phyloP scores from a whole-genome alignment of 2,113 vertebrate species.

The Brevimyrus niger region DNA sequence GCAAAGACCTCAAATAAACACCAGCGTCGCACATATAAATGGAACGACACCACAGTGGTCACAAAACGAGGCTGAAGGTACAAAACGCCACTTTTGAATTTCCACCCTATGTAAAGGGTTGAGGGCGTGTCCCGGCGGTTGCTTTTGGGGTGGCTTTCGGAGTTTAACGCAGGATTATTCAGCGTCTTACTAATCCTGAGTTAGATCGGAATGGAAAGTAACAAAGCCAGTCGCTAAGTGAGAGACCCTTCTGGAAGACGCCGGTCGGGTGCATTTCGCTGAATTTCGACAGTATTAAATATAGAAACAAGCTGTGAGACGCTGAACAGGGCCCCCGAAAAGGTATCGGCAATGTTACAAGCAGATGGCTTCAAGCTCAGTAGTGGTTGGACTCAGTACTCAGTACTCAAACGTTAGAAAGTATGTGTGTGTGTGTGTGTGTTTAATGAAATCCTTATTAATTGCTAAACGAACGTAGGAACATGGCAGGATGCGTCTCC shows the following conservation, averaged over 20 bases:
- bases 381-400: constrained; percentile 36
- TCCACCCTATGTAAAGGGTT: not conserved
- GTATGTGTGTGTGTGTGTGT: not conserved
- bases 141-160: not conserved
- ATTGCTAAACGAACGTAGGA: not conserved
- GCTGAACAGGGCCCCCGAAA: constrained; percentile 40
- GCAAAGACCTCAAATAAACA: not conserved
- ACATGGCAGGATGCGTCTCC: not conserved
- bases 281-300: constrained; percentile 16
- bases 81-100: not conserved
- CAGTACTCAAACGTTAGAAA: not conserved
- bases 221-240: not conserved
- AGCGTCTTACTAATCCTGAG: constrained; percentile 4
- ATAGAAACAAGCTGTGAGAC: constrained; percentile 17
- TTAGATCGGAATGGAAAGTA: constrained; percentile 11
- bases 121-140: not conserved
- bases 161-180: constrained; percentile 9
- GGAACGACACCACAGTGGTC: not conserved
- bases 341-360: constrained; percentile 27
- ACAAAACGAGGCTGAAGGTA: not conserved
- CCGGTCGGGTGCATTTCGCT: constrained; percentile 9
- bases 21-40: not conserved
- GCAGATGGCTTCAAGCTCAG: constrained; percentile 30
- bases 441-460: not conserved
- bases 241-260: not conserved